A percentile compares a stretch with the other conserved stretches of the same genome.
These are phyloP conservation scores for Carassius carassius DNA, from an alignment of 2,113 vertebrate species.

Conservation along the genomic window DNA sequence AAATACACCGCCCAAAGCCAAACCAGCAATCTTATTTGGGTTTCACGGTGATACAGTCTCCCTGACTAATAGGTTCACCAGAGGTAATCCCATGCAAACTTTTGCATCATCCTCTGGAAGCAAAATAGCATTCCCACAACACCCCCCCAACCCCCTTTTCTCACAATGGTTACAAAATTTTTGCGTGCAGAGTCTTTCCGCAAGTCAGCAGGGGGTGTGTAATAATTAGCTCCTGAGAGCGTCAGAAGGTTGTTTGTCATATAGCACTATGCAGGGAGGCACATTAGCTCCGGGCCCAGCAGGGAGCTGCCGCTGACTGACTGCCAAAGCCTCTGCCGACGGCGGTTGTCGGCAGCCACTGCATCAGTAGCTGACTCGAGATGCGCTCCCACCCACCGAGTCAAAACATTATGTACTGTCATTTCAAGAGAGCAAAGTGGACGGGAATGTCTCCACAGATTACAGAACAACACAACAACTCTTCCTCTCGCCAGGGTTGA, in stretches of 20 bases:
- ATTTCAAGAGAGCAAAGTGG: not conserved
- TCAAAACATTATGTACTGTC: slow-evolving; percentile 21
- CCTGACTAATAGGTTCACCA: slow-evolving; percentile 14
- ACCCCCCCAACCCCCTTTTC: not conserved
- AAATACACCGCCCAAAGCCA: slow-evolving; percentile 7
- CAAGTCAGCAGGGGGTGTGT: slow-evolving; percentile 32
- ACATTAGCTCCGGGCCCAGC: slow-evolving; percentile 28
- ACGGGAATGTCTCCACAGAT: not conserved
- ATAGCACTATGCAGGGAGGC: slow-evolving; percentile 32
- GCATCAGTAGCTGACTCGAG: slow-evolving; percentile 9
- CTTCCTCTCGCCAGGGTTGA: not conserved
- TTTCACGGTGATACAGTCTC: not conserved
- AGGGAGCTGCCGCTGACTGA: not conserved
- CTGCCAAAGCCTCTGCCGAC: not conserved
- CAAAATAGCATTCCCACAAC: slow-evolving; percentile 24
- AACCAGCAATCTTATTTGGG: slow-evolving; percentile 15
- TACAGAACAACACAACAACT: not conserved
- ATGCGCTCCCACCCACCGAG: not conserved
- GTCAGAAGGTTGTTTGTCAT: slow-evolving; percentile 28
- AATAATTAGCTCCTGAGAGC: slow-evolving; percentile 41
- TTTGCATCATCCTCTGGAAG: slow-evolving; percentile 24
- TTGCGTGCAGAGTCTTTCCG: not conserved
- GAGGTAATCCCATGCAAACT: slow-evolving; percentile 22
- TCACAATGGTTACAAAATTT: not conserved
- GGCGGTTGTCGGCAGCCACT: slow-evolving; percentile 1